These are phyloP conservation scores for Polydrusus pterygomalis DNA, from an alignment of 2,888 invertebrate genomes.

Conservation along the genomic window DNA sequence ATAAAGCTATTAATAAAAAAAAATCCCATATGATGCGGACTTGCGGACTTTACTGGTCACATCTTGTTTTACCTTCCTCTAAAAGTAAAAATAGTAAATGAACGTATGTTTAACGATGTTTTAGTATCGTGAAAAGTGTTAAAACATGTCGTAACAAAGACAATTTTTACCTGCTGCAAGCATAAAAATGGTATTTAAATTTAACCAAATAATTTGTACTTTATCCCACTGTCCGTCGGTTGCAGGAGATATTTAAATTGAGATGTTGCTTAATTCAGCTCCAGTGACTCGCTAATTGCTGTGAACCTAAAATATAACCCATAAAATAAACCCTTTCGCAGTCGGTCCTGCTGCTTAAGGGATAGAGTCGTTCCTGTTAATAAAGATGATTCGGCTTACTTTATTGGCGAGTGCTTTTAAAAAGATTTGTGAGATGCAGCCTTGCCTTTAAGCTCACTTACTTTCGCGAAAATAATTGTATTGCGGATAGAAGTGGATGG, in stretches of 20 bases:
- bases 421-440: neutral
- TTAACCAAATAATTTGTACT: constrained; percentile 32
- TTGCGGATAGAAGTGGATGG: no score
- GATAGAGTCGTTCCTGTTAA: constrained; percentile 55
- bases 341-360: constrained; percentile 55
- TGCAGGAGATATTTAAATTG: constrained; percentile 71
- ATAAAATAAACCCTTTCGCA: constrained; percentile 68
- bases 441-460: neutral
- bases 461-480: no score
- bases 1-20: no score
- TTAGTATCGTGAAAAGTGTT: no score
- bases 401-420: neutral
- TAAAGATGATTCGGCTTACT: constrained; percentile 38
- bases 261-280: constrained; percentile 72
- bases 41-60: no score
- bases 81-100: no score
- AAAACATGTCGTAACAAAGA: no score
- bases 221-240: constrained; percentile 54
- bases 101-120: no score
- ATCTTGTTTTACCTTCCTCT: no score
- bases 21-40: no score
- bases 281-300: constrained; percentile 72
- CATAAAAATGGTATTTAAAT: neutral
- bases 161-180: no score
- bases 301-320: constrained; percentile 69